Evolutionary conservation across 2,113 vertebrate species (phyloP), one percentile per base, ranked within the genome.

Genomic region (Jacana jacana): DNA sequence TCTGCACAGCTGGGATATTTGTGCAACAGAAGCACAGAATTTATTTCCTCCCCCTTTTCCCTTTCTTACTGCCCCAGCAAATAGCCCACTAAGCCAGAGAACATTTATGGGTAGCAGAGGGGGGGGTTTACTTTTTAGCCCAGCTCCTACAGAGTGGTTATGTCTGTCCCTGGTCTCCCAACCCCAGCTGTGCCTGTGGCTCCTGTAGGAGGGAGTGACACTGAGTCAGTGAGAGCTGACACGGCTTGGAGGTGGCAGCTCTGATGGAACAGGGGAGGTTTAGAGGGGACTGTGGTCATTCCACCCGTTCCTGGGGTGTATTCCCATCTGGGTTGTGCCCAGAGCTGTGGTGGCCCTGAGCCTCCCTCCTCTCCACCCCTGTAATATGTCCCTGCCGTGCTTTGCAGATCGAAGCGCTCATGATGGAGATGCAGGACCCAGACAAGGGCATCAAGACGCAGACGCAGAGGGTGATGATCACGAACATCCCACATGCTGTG

Each of bases 381-480:
- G 42, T 81, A 28, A 72, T 0, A 6, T 15, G 5, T 10, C 24
- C 63, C 54, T 17, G 39, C n/a, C 8, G 1, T 93, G 55, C 94
- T 40, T 94, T 96, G 61, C 98, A 99, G 99, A 98, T 99, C 0
- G 99, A 99, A 91, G 93, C 97, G 0, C 97, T 99, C 4, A 93
- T 99, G 93, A 97, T 99, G 97, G 99, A 99, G 97, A 99, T 99
- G 99, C 99, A 99, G 98, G 98, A 98, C 84, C 98, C 98, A 7
- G 98, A 98, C 33, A 97, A 96, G 0, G 99, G 99, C 48, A 97
- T 99, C 49, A 99, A 98, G 94, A 99, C 97, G 0, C 99, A 99
- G 95, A 98, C 96, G 0, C 99, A 99, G 97, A 98, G 98, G n/a
- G 98, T 99, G 94, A 98, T 98, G 82, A 97, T 99, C 68, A 97